Evolutionary conservation across 1,140 invertebrate species (phyloP), one percentile per base, ranked within the genome.

Genomic region (Holotrichia oblita): DNA sequence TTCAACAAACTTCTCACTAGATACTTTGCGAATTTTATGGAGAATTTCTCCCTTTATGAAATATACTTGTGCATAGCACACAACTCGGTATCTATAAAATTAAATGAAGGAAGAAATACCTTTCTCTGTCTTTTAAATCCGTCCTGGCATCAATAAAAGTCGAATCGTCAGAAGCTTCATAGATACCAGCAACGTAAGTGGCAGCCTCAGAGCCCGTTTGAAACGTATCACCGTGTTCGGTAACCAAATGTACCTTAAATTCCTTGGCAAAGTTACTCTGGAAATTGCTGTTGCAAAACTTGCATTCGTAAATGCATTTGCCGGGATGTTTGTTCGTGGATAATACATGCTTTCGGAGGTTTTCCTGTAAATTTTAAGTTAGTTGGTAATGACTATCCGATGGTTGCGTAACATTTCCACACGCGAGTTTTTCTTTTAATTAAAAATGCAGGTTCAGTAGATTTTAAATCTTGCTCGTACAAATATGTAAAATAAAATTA

Each of bases 341-440:
- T 0, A 96, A 85, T 4, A 96, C 91, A 86, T 97, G 96, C 83
- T 96, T 97, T 2, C 95, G 90, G 6, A 97, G 89, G 86, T 97
- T 97, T 85, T 96, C 95, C 92, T 95, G 88, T 17, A 87, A 84
- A 78, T 79, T 69, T 69, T 74, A 74, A 14, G 40, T 24, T 41
- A 14, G 7, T 69, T 10, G 22, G 22, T 69, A 22, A 69, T 61
- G 1, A n/a, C n/a, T 61, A 61, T 61, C n/a, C 59, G n/a, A 61
- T 2, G 17, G 2, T 61, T 22, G 8, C n/a, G n/a, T 61, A n/a
- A 17, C n/a, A 61, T 61, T 34, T 34, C 24, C 24, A 17, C 22
- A 14, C 61, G 61, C 24, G 44, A 69, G 22, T 3, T 61, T 59
- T 69, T 27, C 27, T 69, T 69, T 24, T 69, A 22, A 69, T 69